A percentile compares a stretch with the other conserved stretches of the same genome.
Evolutionary conservation across 2,113 vertebrate genomes (phyloP).

Genomic region (Catharus fuscescens): DNA sequence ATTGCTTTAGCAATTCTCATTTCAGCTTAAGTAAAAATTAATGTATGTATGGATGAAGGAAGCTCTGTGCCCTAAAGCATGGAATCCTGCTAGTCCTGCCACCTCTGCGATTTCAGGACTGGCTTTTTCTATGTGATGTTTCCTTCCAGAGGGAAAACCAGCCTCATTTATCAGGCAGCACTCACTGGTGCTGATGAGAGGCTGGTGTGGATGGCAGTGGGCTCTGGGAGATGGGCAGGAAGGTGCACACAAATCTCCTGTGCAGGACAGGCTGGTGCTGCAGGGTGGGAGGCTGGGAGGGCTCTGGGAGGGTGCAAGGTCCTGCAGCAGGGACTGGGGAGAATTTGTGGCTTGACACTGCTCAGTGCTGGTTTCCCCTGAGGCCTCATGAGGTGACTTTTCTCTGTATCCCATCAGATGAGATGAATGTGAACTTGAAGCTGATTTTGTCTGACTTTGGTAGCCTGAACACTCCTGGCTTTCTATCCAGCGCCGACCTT

Average conservation of each 20-base stretch:
- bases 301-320: background rate
- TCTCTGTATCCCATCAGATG: background rate
- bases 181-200: background rate
- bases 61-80: background rate
- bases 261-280: background rate
- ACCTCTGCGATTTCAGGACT: background rate
- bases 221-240: background rate
- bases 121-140: background rate
- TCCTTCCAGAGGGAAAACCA: background rate
- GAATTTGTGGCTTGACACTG: background rate
- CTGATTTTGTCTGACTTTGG: background rate
- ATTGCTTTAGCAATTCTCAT: background rate
- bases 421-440: background rate
- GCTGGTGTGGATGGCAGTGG: background rate
- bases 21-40: conserved; percentile 9
- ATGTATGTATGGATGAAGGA: background rate
- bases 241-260: accelerated
- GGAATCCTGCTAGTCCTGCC: background rate
- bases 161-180: background rate
- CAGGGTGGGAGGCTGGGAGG: background rate
- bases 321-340: background rate
- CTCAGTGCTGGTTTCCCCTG: background rate
- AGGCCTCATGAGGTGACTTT: background rate
- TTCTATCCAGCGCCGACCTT: background rate
- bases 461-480: background rate